Evolutionary conservation across 2,888 invertebrate species (phyloP), one percentile per base, ranked within the genome.

Genomic region (Drosophila aldrichi): DNA sequence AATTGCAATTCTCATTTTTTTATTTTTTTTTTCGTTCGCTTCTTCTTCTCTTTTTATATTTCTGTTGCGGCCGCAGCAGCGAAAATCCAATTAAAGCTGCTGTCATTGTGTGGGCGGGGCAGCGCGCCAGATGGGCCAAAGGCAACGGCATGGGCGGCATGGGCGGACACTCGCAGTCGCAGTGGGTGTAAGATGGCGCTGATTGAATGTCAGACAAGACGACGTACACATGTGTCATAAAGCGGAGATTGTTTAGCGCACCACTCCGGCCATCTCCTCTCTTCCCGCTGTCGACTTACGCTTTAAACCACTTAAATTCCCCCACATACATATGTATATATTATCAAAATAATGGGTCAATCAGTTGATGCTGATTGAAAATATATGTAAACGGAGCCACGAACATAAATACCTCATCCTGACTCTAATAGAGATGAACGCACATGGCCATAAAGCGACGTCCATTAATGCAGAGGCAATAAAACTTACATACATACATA

Each of bases 11-110:
- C 69, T 81, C 70, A 32, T 60, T 46, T 73, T 44, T 48, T 38
- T 44, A 66, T 29, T 38, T 32, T n/a, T n/a, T n/a, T n/a, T n/a
- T n/a, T n/a, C n/a, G n/a, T 40, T 43, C 14, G 38, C 32, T 14
- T 44, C 34, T 44, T 38, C 20, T 48, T 36, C 40, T 36, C 32
- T 66, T 55, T 48, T 55, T 68, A 71, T 77, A 62, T 71, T 78
- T 62, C 65, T 74, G 65, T 63, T 61, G 83, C 83, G 71, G 75
- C 70, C 81, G 72, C 81, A 68, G 76, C 76, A 74, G 74, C 84
- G 80, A 87, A 87, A 87, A 90, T 90, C 90, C 90, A 87, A 87
- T 87, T 87, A 87, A 90, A 86, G 89, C 90, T 67, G 75, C 89
- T 85, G 84, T 88, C 86, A 88, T 72, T 85, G 86, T 62, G 81